Percentiles rank a stretch among this genome's conserved stretches.
Conservation (phyloP, 2,113 vertebrate species). For the Myrmophylax atrothorax region DNA sequence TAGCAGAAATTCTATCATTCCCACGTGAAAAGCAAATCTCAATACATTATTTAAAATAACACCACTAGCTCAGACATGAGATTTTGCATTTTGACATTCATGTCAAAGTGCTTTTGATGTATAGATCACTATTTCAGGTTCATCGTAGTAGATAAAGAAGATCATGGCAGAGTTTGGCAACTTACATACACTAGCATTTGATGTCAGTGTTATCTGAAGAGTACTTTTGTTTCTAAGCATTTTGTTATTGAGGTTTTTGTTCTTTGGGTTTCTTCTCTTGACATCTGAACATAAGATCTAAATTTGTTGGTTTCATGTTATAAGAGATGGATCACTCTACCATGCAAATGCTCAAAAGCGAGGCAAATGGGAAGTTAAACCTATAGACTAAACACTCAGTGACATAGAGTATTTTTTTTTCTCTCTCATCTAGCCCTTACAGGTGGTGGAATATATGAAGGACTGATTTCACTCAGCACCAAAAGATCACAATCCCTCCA, state of each 20-base stretch:
- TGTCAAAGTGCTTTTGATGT: not conserved
- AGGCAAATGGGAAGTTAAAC: not conserved
- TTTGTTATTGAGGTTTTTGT: not conserved
- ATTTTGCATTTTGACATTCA: not conserved
- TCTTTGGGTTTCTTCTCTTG: not conserved
- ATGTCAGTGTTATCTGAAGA: not conserved
- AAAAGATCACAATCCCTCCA: not conserved
- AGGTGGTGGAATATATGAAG: not conserved
- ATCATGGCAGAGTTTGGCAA: not conserved
- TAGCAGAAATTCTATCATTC: not conserved
- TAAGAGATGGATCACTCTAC: not conserved
- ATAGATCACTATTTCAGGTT: not conserved
- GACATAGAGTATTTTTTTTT: not conserved
- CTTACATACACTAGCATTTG: not conserved
- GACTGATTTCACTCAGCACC: not conserved
- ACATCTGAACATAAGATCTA: not conserved
- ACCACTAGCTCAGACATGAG: not conserved
- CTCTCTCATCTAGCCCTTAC: not conserved
- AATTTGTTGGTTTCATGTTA: not conserved
- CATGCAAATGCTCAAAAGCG: not conserved
- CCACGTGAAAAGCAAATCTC: not conserved
- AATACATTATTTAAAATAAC: not conserved
- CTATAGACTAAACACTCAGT: not conserved
- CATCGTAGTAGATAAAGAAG: not conserved
- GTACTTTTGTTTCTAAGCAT: not conserved